Evolutionary conservation across 1,140 invertebrate species (phyloP).

Genomic region (Ptiloglossa arizonensis): DNA sequence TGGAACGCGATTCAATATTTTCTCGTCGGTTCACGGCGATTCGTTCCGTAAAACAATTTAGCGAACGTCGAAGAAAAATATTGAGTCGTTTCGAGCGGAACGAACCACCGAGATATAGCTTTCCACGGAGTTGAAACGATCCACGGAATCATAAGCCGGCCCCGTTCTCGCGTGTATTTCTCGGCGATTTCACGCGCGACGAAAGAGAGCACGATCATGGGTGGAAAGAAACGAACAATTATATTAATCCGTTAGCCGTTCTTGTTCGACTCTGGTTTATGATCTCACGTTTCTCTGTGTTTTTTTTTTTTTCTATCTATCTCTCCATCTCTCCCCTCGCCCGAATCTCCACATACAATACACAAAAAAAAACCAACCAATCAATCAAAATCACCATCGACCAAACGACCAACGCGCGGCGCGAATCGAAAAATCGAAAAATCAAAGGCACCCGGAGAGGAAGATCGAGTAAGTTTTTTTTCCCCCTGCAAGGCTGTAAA

Average conservation of each 20-base stretch:
- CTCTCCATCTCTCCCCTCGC: constrained; percentile 57
- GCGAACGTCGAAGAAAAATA: background rate
- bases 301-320: constrained; percentile 61
- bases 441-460: constrained; percentile 81
- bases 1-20: constrained; percentile 9
- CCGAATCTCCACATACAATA: constrained; percentile 75
- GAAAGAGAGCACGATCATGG: background rate
- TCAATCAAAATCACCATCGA: constrained; percentile 74
- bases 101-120: constrained; percentile 6
- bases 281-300: constrained; percentile 73
- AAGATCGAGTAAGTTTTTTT: constrained; percentile 80
- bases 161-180: background rate
- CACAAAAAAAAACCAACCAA: constrained; percentile 64
- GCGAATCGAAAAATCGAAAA: constrained; percentile 77
- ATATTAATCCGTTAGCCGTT: background rate
- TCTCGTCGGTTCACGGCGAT: background rate
- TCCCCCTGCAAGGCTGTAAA: constrained; percentile 24
- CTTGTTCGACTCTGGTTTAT: constrained; percentile 73
- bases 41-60: background rate
- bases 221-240: background rate
- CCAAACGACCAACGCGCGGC: constrained; percentile 70
- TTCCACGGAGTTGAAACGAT: background rate
- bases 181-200: background rate
- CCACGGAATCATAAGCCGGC: no score
- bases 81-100: background rate